Evolutionary conservation across 2,797 vertebrate species (phyloP), one percentile per base, ranked within the genome.

Genomic region (Hemitrygon akajei): DNA sequence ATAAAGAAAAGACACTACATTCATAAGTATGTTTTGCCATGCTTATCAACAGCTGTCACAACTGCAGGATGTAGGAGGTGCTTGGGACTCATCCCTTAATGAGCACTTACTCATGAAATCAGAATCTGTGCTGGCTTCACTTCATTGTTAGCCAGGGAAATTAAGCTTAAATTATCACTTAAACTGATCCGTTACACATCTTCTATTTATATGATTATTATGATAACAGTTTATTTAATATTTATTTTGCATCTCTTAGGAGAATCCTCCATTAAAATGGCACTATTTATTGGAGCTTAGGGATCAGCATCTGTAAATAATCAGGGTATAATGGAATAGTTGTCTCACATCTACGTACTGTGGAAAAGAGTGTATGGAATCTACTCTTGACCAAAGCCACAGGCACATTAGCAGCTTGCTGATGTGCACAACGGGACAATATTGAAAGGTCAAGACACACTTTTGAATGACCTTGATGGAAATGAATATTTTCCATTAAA

Each of bases 401-500:
- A 71, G 10, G 84, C 56, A 87, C 27, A 60, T 58, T 60, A 40
- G 63, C 34, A 91, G 47, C n/a, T 34, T 34, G 20, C 60, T 91
- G 60, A 73, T 91, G n/a, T 91, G 34, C 89, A 40, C 34, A 27
- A 27, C 73, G 89, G 89, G 66, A 71, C 66, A 37, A 22, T 91
- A 37, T 71, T 34, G 18, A 40, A 71, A 40, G 66, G 34, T 91
- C n/a, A 73, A n/a, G 66, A 37, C 89, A 40, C 69, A 91, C 56
- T 3, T 87, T 87, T 30, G 27, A 91, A 66, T 73, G 34, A 22
- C 66, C 25, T 1, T 40, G 66, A 66, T 40, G 66, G 63, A 91
- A 91, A 91, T 91, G 34, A 69, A 91, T n/a, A 71, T 91, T 91
- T 73, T 86, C 58, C 27, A 86, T 84, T 30, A 84, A 27, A 84